These are phyloP conservation scores for Chrysocyon brachyurus DNA, from an alignment of 2,797 vertebrate genomes.

Conservation along the genomic window DNA sequence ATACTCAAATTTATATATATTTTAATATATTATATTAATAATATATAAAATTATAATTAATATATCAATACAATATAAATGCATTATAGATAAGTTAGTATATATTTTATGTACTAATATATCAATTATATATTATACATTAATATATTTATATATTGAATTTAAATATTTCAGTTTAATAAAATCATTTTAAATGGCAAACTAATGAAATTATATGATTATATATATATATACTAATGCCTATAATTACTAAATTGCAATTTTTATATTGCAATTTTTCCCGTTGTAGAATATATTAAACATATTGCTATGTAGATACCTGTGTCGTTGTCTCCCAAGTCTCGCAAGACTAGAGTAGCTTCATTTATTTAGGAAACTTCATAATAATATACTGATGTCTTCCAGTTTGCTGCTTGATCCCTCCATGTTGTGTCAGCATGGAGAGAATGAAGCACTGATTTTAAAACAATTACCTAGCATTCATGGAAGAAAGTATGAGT, in stretches of 20 bases:
- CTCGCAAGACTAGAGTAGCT: background rate
- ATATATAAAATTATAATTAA: background rate
- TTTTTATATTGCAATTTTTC: background rate
- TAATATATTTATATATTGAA: background rate
- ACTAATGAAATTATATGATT: background rate
- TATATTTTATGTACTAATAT: background rate
- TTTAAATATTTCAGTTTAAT: background rate
- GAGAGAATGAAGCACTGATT: background rate
- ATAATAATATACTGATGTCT: background rate
- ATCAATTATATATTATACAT: background rate
- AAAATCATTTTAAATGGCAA: background rate
- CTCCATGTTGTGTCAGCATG: background rate
- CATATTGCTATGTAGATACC: background rate
- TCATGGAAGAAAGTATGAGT: background rate
- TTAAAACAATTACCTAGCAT: background rate
- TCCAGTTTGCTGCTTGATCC: background rate
- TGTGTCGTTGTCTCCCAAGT: background rate
- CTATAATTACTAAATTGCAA: background rate
- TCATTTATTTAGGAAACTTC: constrained; percentile 1
- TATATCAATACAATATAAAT: background rate
- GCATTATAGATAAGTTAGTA: too few species aligned
- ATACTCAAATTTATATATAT: background rate
- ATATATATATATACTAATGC: background rate
- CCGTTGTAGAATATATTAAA: background rate
- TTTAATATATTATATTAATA: background rate